Conservation (phyloP, 2,113 vertebrate species). For the Xiphophorus couchianus region DNA sequence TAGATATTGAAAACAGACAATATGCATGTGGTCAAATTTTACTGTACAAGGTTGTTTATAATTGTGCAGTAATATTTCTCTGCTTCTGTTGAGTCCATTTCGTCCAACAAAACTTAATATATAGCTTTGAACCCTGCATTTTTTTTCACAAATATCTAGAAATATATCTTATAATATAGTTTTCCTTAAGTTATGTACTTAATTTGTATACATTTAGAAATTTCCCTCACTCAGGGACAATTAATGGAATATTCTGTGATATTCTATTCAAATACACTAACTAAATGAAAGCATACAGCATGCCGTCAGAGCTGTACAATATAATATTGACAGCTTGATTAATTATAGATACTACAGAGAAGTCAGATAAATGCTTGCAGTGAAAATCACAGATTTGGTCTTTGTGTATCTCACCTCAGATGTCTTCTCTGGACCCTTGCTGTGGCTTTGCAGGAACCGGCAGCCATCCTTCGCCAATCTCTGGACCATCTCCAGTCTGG, state of each 20-base stretch:
- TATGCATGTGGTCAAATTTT: neutral
- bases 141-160: neutral
- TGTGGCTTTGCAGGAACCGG: constrained; percentile 85
- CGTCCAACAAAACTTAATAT: neutral
- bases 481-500: constrained; percentile 91
- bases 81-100: neutral
- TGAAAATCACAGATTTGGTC: neutral
- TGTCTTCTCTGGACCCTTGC: constrained; percentile 81
- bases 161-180: neutral
- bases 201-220: neutral
- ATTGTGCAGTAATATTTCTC: neutral
- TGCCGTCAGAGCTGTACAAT: neutral
- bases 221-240: neutral
- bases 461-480: constrained; percentile 90
- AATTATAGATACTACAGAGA: neutral
- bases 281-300: neutral
- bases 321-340: neutral
- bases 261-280: neutral
- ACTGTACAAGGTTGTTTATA: neutral
- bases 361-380: neutral
- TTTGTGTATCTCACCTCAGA: constrained; percentile 83
- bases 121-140: neutral
- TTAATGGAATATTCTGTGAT: neutral
- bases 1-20: neutral
- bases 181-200: neutral